Base-by-base conservation (phyloP, 2,888 invertebrate genomes). In the Scrobipalpa costella region DNA sequence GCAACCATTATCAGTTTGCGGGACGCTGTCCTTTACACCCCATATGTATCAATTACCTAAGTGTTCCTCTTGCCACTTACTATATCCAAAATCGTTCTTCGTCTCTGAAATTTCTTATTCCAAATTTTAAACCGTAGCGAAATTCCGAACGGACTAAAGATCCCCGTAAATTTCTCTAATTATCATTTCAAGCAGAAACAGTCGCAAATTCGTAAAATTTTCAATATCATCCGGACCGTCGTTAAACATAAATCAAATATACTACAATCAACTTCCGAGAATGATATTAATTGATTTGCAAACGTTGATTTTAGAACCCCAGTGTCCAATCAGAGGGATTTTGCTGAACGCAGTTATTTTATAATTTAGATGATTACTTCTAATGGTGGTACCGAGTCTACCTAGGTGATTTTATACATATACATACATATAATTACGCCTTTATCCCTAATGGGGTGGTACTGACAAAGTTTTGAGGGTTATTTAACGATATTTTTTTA, bases 221-320 rank as follows among this genome's bases (percentile, higher is more conserved):
- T 15, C 55, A 55, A 34, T 55, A 55, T 34, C 34, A 55, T 55
- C 34, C 15, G 15, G 34, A 15, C 55, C 34, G 9, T 34, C 15
- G 33, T 55, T n/a, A 55, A 34, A 55, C 55, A 55, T 33, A 33
- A 55, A 55, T 55, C 55, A 55, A 55, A 34, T 55, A 33, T 27
- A 34, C 33, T 34, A 34, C 27, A 52, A 52, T 52, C 50, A 52
- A 21, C n/a, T 55, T 34, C 34, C n/a, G 15, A 55, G 55, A 34
- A 55, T 52, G 2, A 52, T 11, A 52, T 27, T 27, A 52, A 52
- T 27, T 27, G 52, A 13, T 52, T 7, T 7, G 33, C 27, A 33
- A 52, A 52, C 52, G 27, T 55, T 55, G 6, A 55, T 55, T 27
- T 7, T 34, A 6, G n/a, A 55, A 55, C 34, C 34, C n/a, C 7